Evolutionary conservation across 2,113 vertebrate species (phyloP).

Genomic region (Nycticryphes semicollaris): DNA sequence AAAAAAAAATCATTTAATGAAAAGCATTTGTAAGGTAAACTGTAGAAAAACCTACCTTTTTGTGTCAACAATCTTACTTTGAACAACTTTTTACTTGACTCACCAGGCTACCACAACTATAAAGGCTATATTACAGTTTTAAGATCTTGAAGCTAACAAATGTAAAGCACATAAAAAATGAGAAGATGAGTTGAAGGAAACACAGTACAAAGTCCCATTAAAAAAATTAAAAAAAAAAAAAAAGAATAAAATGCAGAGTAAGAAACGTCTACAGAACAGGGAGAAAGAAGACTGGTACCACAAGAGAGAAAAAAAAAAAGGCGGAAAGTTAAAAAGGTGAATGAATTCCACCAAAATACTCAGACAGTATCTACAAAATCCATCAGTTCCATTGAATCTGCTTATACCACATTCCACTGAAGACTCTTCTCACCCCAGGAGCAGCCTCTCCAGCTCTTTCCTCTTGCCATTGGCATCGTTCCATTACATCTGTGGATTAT

Average conservation of each 20-base stretch:
- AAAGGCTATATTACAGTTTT: neutral
- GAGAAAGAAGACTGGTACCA: neutral
- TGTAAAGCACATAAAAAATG: neutral
- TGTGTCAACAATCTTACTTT: neutral
- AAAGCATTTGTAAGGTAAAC: neutral
- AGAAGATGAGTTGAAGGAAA: neutral
- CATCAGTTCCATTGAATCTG: neutral
- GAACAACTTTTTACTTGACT: neutral
- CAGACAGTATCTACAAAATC: neutral
- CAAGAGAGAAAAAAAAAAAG: neutral
- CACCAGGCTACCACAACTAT: neutral
- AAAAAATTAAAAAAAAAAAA: neutral
- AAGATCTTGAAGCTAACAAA: neutral
- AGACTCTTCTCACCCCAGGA: neutral
- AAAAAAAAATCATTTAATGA: neutral
- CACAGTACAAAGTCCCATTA: neutral
- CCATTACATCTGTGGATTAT: slow-evolving; percentile 3
- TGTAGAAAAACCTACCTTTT: neutral
- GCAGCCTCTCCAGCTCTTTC: neutral
- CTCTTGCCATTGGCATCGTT: neutral
- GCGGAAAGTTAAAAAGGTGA: neutral
- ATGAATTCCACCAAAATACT: neutral
- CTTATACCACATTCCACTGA: neutral
- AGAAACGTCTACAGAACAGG: neutral
- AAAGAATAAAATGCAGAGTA: neutral